phyloP scores from a whole-genome alignment of 2,113 vertebrate species.

The Bubo blakistoni region DNA sequence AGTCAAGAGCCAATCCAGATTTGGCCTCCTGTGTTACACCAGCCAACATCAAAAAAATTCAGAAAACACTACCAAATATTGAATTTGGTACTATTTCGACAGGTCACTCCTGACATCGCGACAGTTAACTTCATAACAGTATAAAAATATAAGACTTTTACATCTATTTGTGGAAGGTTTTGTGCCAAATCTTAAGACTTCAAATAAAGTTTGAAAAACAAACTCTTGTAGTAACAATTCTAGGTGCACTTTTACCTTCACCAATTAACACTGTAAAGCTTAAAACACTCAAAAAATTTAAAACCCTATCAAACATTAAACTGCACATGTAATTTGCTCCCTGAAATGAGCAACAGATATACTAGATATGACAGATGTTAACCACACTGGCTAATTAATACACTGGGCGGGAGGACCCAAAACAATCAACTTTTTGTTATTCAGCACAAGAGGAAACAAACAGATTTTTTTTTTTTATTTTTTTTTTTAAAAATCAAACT shows the following conservation, averaged over 20 bases:
- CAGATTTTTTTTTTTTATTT: too few relatives aligned
- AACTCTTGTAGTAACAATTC: neutral
- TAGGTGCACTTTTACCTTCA: neutral
- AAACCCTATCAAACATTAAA: neutral
- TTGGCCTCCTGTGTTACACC: neutral
- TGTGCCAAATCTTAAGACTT: neutral
- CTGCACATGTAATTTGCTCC: neutral
- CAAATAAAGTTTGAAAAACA: neutral
- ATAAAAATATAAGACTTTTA: neutral
- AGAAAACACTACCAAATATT: neutral
- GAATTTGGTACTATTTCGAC: neutral
- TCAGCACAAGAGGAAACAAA: neutral
- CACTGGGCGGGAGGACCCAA: neutral
- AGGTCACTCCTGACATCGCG: neutral
- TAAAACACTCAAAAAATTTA: neutral
- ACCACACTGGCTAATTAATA: neutral
- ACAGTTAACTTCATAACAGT: neutral
- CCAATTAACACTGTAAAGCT: neutral
- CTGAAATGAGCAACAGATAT: neutral
- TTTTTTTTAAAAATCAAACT: neutral
- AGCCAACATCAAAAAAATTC: neutral
- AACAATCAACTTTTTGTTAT: neutral
- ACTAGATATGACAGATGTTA: neutral
- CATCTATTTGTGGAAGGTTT: neutral
- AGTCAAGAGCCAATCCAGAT: neutral